Evolutionary conservation across 1,140 invertebrate genomes (phyloP).

Genomic region (Ephestia elutella): DNA sequence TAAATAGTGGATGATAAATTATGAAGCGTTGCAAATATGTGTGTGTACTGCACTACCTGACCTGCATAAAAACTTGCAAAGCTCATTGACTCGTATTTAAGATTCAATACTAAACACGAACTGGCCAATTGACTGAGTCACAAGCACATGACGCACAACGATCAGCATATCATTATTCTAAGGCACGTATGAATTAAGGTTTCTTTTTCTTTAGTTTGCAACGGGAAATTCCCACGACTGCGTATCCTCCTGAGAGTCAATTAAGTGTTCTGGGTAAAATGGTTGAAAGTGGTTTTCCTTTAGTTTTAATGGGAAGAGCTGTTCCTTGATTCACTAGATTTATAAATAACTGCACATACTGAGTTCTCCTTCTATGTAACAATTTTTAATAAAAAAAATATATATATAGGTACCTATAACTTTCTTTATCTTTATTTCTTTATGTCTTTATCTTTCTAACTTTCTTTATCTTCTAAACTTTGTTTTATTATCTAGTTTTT

Average conservation of each 20-base stretch:
- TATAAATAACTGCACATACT: too few species aligned
- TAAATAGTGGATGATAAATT: too few species aligned
- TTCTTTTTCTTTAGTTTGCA: slow-evolving; percentile 28
- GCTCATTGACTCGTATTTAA: not conserved
- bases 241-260: slow-evolving; percentile 28
- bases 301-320: too few species aligned
- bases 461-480: too few species aligned
- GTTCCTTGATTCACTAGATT: too few species aligned
- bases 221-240: slow-evolving; percentile 47
- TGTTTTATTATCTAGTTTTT: too few species aligned
- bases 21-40: too few species aligned
- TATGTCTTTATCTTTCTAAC: too few species aligned
- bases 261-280: slow-evolving; percentile 31
- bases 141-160: not conserved
- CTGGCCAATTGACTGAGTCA: not conserved
- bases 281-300: slow-evolving; percentile 9
- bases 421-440: too few species aligned
- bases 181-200: slow-evolving; percentile 38
- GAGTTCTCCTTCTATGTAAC: too few species aligned
- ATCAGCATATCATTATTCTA: slow-evolving; percentile 4
- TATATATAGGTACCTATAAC: too few species aligned
- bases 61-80: not conserved
- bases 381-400: too few species aligned
- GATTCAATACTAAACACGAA: not conserved
- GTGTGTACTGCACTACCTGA: not conserved